Conservation (phyloP, 1,140 invertebrate genomes). For the Spodoptera litura region DNA sequence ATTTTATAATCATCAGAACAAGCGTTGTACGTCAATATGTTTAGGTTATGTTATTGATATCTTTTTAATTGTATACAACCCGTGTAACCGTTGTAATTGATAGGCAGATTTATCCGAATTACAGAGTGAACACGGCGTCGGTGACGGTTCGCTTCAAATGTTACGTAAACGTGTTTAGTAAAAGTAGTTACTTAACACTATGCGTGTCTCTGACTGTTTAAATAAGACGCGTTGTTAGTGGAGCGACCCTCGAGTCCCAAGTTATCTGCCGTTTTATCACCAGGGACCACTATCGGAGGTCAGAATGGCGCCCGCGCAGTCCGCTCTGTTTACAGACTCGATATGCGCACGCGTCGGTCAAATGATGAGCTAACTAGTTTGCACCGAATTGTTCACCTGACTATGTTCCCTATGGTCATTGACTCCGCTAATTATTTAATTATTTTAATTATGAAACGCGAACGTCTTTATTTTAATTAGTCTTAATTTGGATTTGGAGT, state of each 20-base stretch:
- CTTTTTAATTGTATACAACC: slow-evolving; percentile 26
- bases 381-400: slow-evolving; percentile 42
- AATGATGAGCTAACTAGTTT: slow-evolving; percentile 59
- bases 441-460: slow-evolving; percentile 10
- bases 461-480: slow-evolving; percentile 16
- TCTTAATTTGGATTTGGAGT: background rate
- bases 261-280: slow-evolving; percentile 49
- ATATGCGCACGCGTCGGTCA: slow-evolving; percentile 68
- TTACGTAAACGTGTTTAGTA: slow-evolving; percentile 41
- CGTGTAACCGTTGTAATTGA: background rate
- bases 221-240: slow-evolving; percentile 39
- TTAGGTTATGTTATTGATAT: background rate
- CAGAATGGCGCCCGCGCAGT: slow-evolving; percentile 62
- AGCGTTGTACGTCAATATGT: background rate
- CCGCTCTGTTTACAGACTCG: slow-evolving; percentile 61
- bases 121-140: background rate
- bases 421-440: slow-evolving; percentile 44
- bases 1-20: background rate
- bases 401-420: slow-evolving; percentile 38
- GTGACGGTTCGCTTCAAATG: slow-evolving; percentile 15
- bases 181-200: slow-evolving; percentile 16
- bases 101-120: slow-evolving; percentile 36
- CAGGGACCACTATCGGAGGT: slow-evolving; percentile 59
- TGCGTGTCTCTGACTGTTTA: slow-evolving; percentile 14
- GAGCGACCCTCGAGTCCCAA: slow-evolving; percentile 34